These are phyloP conservation scores for Hypsibius dujardini DNA, from an alignment of 1,140 invertebrate genomes.

Conservation along the genomic window DNA sequence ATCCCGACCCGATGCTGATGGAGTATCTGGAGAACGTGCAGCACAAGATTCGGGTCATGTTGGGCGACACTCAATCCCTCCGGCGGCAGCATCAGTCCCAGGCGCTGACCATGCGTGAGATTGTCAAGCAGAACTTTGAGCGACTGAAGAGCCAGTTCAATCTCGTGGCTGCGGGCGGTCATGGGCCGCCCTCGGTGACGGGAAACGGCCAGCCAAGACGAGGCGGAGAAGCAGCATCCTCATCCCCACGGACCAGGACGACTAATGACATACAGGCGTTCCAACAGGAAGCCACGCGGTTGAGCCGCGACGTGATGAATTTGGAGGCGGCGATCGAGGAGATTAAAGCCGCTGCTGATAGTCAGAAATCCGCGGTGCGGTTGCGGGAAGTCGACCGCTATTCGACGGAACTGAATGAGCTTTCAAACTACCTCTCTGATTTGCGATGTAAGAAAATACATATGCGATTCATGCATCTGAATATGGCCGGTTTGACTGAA, in stretches of 20 bases:
- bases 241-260: background rate
- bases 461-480: no score
- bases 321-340: conserved; percentile 84
- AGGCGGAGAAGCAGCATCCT: no score
- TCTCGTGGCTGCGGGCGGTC: conserved; percentile 7
- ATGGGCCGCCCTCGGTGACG: background rate
- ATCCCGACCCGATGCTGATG: conserved; percentile 14
- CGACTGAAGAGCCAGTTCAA: conserved; percentile 30
- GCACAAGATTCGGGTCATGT: conserved; percentile 1
- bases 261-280: background rate
- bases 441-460: conserved; percentile 12
- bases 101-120: conserved; percentile 68
- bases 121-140: conserved; percentile 58
- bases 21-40: conserved; percentile 10
- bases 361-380: conserved; percentile 77
- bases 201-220: background rate
- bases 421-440: background rate
- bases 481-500: no score
- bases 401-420: conserved; percentile 5
- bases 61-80: conserved; percentile 35
- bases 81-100: conserved; percentile 72
- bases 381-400: conserved; percentile 80
- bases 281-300: background rate
- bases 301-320: background rate
- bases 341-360: conserved; percentile 78